phyloP scores from a whole-genome alignment of 2,797 vertebrate species.

The Lacerta viridis region DNA sequence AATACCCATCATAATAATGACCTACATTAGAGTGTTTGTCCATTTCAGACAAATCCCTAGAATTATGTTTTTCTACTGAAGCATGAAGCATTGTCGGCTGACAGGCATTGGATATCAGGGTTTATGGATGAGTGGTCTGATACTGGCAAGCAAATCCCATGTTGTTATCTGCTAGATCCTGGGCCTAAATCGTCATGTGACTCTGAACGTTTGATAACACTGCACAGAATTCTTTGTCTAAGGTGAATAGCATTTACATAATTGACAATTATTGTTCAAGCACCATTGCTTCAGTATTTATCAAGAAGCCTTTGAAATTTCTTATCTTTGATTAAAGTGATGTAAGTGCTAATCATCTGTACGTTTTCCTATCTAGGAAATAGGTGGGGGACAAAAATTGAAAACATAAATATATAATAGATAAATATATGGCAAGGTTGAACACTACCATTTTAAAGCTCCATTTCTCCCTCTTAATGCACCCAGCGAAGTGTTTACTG shows the following conservation, averaged over 20 bases:
- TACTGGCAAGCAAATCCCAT: background rate
- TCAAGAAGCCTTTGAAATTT: conserved; percentile 8
- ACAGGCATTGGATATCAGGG: conserved; percentile 48
- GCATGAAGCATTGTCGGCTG: conserved; percentile 34
- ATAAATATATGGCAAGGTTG: conserved; percentile 8
- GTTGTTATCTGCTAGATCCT: background rate
- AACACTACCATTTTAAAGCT: conserved; percentile 59
- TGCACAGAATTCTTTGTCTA: conserved; percentile 26
- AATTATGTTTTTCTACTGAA: background rate
- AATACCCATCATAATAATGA: conserved; percentile 40
- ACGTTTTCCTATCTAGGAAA: rapidly evolving
- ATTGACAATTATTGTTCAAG: conserved; percentile 32
- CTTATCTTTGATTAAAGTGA: background rate
- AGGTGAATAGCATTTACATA: conserved; percentile 30
- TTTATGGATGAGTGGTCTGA: background rate
- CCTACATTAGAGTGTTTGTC: conserved; percentile 36
- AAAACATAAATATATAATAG: background rate
- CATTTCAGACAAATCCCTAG: conserved; percentile 33
- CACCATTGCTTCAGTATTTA: conserved; percentile 12
- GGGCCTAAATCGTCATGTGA: background rate
- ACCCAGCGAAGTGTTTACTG: conserved; percentile 34
- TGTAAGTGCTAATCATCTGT: background rate
- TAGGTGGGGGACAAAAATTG: background rate
- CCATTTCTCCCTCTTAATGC: conserved; percentile 31
- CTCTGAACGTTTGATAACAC: conserved; percentile 49